A percentile compares a stretch with the other conserved stretches of the same genome.
Conservation (phyloP, 2,113 vertebrate genomes). For the Centropristis striata region DNA sequence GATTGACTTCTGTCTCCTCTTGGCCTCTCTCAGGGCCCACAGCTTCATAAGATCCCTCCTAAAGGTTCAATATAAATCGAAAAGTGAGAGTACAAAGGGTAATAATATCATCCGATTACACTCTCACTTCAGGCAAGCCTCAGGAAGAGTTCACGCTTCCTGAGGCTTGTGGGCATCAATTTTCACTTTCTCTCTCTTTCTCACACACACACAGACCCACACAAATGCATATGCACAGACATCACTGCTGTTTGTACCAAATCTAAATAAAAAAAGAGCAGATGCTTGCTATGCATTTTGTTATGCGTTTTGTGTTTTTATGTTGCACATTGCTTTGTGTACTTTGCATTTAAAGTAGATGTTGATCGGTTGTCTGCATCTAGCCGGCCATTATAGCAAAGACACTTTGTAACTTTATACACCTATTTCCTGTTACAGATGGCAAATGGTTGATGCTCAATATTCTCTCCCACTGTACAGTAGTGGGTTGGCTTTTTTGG, state of each 20-base stretch:
- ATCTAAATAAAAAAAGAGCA: too few species aligned
- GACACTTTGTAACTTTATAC: neutral
- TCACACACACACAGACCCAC: neutral
- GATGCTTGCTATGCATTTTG: neutral
- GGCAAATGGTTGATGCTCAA: constrained; percentile 20
- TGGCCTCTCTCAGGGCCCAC: neutral
- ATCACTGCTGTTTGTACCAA: neutral
- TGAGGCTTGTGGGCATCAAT: constrained; percentile 11
- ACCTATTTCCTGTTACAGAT: neutral
- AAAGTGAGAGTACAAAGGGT: constrained; percentile 23
- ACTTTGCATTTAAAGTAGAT: constrained; percentile 24
- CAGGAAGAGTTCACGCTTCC: constrained; percentile 30
- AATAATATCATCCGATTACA: constrained; percentile 51
- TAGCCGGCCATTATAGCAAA: constrained; percentile 2
- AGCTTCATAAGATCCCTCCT: neutral
- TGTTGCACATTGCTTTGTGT: neutral
- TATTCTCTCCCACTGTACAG: neutral
- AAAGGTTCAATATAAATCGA: constrained; percentile 37
- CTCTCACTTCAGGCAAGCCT: constrained; percentile 25
- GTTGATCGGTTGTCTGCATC: constrained; percentile 1
- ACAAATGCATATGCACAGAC: neutral
- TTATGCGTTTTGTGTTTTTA: neutral
- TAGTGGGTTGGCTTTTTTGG: too few species aligned
- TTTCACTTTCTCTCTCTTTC: constrained; percentile 4
- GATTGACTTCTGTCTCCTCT: neutral